Conservation (phyloP, 2,888 invertebrate genomes). For the Noctua janthina region DNA sequence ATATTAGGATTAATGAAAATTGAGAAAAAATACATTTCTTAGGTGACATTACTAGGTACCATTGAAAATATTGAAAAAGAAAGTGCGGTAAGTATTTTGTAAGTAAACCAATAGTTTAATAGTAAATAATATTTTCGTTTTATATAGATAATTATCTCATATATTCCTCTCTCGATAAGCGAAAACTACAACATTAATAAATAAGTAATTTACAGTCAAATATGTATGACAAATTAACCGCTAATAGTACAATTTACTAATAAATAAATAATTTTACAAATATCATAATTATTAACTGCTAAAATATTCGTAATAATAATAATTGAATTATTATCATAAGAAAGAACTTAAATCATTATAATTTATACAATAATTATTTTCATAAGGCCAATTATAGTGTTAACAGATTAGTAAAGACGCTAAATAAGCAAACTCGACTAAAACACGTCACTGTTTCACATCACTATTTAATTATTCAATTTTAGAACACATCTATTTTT, state of each 20-base stretch:
- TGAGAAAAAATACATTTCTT: conserved; percentile 53
- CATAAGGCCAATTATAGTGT: conserved; percentile 73
- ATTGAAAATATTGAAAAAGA: conserved; percentile 41
- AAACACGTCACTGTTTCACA: conserved; percentile 43
- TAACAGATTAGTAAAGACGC: conserved; percentile 29
- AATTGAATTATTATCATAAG: conserved; percentile 72
- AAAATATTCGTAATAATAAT: conserved; percentile 69
- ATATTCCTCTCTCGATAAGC: conserved; percentile 58
- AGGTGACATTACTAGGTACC: conserved; percentile 40
- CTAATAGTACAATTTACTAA: conserved; percentile 52
- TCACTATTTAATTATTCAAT: conserved; percentile 32
- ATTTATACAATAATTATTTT: conserved; percentile 56
- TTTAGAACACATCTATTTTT: conserved; percentile 44
- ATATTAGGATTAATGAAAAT: conserved; percentile 40
- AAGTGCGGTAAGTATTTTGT: conserved; percentile 38
- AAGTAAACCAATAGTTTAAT: conserved; percentile 37
- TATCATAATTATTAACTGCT: conserved; percentile 56
- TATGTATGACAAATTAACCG: conserved; percentile 53
- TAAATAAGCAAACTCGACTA: conserved; percentile 60
- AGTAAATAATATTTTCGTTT: conserved; percentile 24
- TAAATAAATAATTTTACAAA: conserved; percentile 58
- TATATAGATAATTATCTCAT: conserved; percentile 45
- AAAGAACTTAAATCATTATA: conserved; percentile 58
- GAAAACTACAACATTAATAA: conserved; percentile 59
- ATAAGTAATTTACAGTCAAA: conserved; percentile 53